These are phyloP conservation scores for Stenolophus ochropezus DNA, from an alignment of 2,888 invertebrate species.

Conservation along the genomic window DNA sequence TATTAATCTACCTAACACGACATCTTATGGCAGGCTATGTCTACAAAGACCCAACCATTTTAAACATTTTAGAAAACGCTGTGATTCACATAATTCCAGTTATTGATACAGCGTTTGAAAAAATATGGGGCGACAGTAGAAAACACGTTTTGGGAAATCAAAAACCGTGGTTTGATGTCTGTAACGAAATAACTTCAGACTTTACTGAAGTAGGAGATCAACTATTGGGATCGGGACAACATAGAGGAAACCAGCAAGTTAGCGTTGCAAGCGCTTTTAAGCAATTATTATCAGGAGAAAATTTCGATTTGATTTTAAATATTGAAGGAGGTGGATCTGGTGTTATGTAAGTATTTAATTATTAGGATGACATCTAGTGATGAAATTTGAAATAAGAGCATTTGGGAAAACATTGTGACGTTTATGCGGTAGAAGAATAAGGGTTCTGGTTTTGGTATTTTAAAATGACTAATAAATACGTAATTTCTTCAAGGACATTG, in stretches of 20 bases:
- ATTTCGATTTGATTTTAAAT: constrained; percentile 83
- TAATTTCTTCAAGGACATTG: no score
- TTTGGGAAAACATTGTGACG: no score
- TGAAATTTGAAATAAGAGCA: no score
- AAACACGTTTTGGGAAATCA: constrained; percentile 69
- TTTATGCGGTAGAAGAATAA: no score
- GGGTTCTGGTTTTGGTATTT: no score
- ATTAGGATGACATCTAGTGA: background rate
- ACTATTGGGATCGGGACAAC: constrained; percentile 74
- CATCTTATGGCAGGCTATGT: constrained; percentile 85
- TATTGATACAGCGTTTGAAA: constrained; percentile 77
- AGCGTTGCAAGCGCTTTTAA: constrained; percentile 79
- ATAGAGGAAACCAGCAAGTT: constrained; percentile 72
- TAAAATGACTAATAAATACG: no score
- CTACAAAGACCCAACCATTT: constrained; percentile 80
- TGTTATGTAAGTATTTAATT: constrained; percentile 72
- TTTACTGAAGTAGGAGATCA: constrained; percentile 81
- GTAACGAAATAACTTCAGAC: constrained; percentile 72
- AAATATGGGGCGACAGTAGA: constrained; percentile 71
- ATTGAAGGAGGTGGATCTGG: constrained; percentile 84
- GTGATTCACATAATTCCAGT: constrained; percentile 88
- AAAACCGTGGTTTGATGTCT: constrained; percentile 67
- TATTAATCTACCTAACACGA: constrained; percentile 86
- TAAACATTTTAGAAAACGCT: constrained; percentile 80
- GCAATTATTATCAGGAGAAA: constrained; percentile 79